Conservation (phyloP, 2,113 vertebrate genomes). For the Tetrax tetrax region DNA sequence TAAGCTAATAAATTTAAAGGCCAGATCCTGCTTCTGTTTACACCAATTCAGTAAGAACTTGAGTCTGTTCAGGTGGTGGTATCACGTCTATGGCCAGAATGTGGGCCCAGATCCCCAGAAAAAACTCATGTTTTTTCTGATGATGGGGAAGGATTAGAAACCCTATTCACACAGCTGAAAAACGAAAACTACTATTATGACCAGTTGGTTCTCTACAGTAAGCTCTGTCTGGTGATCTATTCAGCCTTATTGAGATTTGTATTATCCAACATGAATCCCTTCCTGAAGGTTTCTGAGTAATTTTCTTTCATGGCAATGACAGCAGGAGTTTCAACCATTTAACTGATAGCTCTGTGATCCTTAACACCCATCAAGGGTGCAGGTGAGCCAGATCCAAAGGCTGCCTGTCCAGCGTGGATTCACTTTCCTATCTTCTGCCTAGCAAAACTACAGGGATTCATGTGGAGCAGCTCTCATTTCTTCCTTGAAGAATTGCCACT, state of each 20-base stretch:
- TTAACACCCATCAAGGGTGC: neutral
- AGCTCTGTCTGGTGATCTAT: neutral
- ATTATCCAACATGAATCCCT: neutral
- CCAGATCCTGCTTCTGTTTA: neutral
- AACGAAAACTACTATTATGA: neutral
- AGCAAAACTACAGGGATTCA: neutral
- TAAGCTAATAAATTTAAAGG: neutral
- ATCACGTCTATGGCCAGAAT: neutral
- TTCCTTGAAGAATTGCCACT: neutral
- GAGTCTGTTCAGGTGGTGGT: neutral
- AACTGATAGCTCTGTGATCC: neutral
- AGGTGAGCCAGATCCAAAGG: neutral
- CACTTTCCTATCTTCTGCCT: neutral
- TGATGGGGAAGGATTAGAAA: neutral
- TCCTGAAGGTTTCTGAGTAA: neutral
- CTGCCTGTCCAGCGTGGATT: neutral
- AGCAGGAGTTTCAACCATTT: neutral
- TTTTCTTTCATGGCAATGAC: neutral
- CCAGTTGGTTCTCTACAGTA: neutral
- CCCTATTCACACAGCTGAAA: neutral
- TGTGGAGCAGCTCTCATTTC: neutral
- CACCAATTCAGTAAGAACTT: neutral
- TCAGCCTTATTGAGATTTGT: neutral
- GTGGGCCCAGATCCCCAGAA: neutral
- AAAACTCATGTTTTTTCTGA: fast-evolving